Conservation (phyloP, 2,797 vertebrate genomes). For the Acrossocheilus wenchowensis region DNA sequence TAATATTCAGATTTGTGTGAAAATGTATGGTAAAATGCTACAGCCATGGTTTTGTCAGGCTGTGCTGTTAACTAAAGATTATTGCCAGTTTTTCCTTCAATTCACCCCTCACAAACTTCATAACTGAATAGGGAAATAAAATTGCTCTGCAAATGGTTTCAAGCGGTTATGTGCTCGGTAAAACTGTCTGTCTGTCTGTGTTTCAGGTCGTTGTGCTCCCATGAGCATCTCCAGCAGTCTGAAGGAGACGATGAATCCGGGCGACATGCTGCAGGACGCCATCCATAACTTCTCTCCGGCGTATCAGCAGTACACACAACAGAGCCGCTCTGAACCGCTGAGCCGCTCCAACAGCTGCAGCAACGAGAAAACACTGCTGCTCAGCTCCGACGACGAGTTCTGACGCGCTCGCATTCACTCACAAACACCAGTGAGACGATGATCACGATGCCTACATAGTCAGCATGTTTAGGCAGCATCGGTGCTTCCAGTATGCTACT, state of each 20-base stretch:
- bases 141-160: background rate
- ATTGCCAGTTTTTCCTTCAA: background rate
- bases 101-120: background rate
- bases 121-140: background rate
- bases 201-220: constrained; percentile 88
- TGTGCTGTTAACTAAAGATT: background rate
- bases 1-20: no score
- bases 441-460: background rate
- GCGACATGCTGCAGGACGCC: constrained; percentile 96
- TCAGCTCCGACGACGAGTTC: constrained; percentile 96
- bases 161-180: background rate
- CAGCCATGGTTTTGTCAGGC: background rate
- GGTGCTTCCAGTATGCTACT: background rate
- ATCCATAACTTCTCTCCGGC: constrained; percentile 99
- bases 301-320: constrained; percentile 99
- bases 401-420: constrained; percentile 63
- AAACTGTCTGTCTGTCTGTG: background rate
- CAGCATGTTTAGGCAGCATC: background rate
- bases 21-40: background rate
- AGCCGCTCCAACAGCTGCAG: constrained; percentile 80
- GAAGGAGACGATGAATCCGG: constrained; percentile 97
- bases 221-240: constrained; percentile 99
- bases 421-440: background rate
- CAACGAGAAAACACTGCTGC: constrained; percentile 93
- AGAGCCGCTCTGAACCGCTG: constrained; percentile 78